Conservation (phyloP, 2,113 vertebrate genomes). For the Tympanuchus pallidicinctus region DNA sequence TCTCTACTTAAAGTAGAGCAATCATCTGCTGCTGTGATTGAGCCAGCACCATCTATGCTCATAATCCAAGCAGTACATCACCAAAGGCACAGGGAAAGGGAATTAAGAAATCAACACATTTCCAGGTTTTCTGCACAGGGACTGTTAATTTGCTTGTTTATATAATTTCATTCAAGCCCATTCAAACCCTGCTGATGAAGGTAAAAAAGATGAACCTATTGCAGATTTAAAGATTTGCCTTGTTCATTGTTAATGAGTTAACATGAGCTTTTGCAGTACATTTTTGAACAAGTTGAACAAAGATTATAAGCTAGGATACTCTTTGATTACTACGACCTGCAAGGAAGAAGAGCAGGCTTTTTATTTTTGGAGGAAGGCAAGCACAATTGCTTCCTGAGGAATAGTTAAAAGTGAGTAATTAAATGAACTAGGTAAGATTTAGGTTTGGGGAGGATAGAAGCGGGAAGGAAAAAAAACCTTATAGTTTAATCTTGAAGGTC, state of each 20-base stretch:
- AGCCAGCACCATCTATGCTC: background rate
- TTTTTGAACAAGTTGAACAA: background rate
- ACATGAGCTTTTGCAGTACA: background rate
- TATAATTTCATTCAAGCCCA: background rate
- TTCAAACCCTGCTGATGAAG: background rate
- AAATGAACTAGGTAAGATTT: slow-evolving; percentile 50
- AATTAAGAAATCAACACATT: background rate
- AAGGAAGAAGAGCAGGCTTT: background rate
- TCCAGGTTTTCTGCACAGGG: background rate
- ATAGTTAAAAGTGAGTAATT: slow-evolving; percentile 19
- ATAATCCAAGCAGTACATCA: background rate
- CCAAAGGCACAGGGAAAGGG: background rate
- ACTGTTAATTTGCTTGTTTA: background rate
- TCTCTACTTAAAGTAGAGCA: background rate
- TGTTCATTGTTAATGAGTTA: background rate
- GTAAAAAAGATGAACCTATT: background rate
- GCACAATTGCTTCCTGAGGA: background rate
- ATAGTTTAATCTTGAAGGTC: slow-evolving; percentile 36
- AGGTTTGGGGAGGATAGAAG: background rate
- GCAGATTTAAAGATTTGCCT: background rate
- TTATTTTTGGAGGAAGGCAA: background rate
- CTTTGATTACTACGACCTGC: background rate
- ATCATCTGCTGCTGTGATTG: background rate
- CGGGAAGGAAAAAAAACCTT: background rate
- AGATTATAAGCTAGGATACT: background rate